These are phyloP conservation scores for Ochlodes sylvanus DNA, from an alignment of 2,888 invertebrate genomes.

Conservation along the genomic window DNA sequence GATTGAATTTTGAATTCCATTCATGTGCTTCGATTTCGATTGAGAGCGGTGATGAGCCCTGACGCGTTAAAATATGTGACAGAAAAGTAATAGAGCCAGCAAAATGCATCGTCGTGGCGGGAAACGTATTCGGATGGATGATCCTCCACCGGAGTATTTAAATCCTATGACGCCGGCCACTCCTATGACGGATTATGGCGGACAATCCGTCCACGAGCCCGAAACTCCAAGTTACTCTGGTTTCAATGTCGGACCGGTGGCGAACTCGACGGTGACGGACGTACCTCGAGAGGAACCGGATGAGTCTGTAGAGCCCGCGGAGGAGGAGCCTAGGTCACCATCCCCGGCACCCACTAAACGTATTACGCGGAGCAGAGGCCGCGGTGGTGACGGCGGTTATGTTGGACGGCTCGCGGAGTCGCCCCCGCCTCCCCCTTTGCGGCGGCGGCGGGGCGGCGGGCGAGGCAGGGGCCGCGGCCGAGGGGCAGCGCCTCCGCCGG, in stretches of 20 bases:
- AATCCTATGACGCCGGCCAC: conserved; percentile 86
- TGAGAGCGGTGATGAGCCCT: not conserved
- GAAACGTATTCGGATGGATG: conserved; percentile 96
- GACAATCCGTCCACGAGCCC: conserved; percentile 79
- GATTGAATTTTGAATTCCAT: not conserved
- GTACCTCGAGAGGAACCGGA: conserved; percentile 68
- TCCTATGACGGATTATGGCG: conserved; percentile 84
- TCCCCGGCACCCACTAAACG: conserved; percentile 85
- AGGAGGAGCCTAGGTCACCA: conserved; percentile 80
- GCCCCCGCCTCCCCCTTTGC: conserved; percentile 74
- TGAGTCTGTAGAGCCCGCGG: conserved; percentile 66
- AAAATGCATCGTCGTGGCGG: conserved; percentile 93
- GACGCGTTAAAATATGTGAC: conserved; percentile 4
- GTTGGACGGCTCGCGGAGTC: conserved; percentile 80
- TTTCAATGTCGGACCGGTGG: conserved; percentile 66
- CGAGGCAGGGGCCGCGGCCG: conserved; percentile 73
- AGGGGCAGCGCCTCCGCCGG: conserved; percentile 77
- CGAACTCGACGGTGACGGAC: conserved; percentile 66
- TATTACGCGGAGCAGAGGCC: conserved; percentile 87
- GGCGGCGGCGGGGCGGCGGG: conserved; percentile 69
- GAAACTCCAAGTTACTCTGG: conserved; percentile 79
- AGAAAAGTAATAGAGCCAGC: conserved; percentile 19
- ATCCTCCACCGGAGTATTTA: conserved; percentile 95
- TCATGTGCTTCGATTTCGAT: not conserved
- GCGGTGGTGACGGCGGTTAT: conserved; percentile 81